Evolutionary conservation across 2,797 vertebrate genomes (phyloP).

Genomic region (Helostoma temminkii): DNA sequence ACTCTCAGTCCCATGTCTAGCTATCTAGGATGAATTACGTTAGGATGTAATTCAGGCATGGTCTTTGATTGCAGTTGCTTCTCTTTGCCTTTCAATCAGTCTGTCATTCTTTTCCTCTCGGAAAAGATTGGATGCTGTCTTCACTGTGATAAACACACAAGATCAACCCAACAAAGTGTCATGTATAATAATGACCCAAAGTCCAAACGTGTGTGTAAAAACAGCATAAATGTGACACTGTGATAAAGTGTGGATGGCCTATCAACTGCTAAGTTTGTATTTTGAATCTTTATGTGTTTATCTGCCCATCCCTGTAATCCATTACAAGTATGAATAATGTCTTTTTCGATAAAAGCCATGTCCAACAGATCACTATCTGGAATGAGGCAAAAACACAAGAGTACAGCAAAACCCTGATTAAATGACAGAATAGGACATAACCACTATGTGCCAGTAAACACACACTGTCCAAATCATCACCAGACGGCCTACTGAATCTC

Average conservation of each 20-base stretch:
- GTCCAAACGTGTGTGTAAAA: not conserved
- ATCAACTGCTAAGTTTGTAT: too few relatives aligned
- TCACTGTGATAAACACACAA: not conserved
- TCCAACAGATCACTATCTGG: too few relatives aligned
- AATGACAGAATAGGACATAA: not conserved
- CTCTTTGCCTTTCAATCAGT: not conserved
- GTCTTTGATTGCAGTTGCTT: not conserved
- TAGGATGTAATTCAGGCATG: conserved; percentile 9
- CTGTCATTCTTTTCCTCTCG: not conserved
- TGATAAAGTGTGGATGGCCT: too few relatives aligned
- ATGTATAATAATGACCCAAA: too few relatives aligned
- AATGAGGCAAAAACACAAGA: not conserved
- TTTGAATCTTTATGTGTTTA: too few relatives aligned
- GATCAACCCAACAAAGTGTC: not conserved
- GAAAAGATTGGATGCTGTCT: not conserved
- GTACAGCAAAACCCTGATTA: conserved; percentile 13
- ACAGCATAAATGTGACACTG: not conserved
- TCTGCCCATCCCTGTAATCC: too few relatives aligned
- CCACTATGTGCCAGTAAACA: not conserved
- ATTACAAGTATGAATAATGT: not conserved
- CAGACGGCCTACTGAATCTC: not conserved
- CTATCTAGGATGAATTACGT: conserved; percentile 6
- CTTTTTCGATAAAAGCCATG: not conserved
- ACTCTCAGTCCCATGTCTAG: not conserved
- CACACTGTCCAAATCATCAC: not conserved